These are phyloP conservation scores for Crocuta crocuta DNA, from an alignment of 2,113 vertebrate species.

Conservation along the genomic window DNA sequence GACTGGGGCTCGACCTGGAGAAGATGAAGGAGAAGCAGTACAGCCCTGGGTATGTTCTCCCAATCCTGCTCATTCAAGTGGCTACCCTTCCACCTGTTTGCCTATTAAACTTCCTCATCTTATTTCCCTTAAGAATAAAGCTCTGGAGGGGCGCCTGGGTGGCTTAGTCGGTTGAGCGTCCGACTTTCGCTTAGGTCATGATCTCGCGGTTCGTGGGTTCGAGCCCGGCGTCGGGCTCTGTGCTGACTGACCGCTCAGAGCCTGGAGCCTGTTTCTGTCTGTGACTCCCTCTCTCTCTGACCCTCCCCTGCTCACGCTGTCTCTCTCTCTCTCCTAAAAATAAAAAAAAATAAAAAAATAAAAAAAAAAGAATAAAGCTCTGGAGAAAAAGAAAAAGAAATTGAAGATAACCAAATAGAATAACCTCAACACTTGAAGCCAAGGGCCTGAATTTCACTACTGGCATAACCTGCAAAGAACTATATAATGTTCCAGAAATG, in stretches of 20 bases:
- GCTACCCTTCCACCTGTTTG: neutral
- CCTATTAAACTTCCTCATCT: neutral
- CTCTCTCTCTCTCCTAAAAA: too few species aligned
- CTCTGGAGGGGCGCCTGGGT: neutral
- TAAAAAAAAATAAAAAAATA: too few species aligned
- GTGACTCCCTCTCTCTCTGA: too few species aligned
- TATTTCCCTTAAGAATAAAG: neutral
- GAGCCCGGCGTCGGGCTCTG: too few species aligned
- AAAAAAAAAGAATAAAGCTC: neutral
- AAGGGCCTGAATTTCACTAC: neutral
- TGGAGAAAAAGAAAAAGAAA: neutral
- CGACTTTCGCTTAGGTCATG: too few species aligned
- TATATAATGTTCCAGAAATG: neutral
- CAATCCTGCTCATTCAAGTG: neutral
- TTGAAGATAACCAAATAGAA: neutral
- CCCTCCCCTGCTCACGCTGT: too few species aligned
- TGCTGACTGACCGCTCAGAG: too few species aligned
- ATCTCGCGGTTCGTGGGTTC: too few species aligned
- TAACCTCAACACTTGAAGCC: neutral
- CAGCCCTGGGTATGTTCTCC: neutral
- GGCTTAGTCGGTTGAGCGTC: too few species aligned
- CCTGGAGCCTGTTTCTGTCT: too few species aligned
- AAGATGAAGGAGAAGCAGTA: accelerated
- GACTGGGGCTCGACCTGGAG: neutral
- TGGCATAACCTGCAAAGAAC: neutral